phyloP scores from a whole-genome alignment of 2,888 invertebrate species.

The Adelphocoris suturalis region DNA sequence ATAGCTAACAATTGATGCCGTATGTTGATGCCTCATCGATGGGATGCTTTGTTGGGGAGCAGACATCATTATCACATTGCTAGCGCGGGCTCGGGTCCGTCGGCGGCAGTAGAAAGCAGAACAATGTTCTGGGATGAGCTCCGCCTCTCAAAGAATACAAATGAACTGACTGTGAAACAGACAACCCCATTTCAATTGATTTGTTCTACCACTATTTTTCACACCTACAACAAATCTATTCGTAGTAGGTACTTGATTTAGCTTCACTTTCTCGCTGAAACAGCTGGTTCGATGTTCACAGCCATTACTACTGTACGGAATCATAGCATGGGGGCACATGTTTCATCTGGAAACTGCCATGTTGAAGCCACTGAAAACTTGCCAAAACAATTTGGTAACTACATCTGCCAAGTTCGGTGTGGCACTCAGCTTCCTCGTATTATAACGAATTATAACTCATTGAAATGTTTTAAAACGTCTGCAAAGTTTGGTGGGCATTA shows the following conservation, averaged over 20 bases:
- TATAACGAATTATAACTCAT: too few relatives aligned
- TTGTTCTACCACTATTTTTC: constrained; percentile 19
- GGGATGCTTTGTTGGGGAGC: constrained; percentile 43
- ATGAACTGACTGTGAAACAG: constrained; percentile 24
- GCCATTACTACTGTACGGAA: too few relatives aligned
- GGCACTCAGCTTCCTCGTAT: too few relatives aligned
- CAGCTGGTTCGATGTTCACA: not conserved
- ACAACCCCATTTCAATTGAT: constrained; percentile 21
- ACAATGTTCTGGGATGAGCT: constrained; percentile 55
- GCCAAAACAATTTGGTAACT: too few relatives aligned
- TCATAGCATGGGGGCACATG: too few relatives aligned
- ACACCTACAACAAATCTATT: not conserved
- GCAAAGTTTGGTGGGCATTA: too few relatives aligned
- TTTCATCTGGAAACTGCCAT: too few relatives aligned
- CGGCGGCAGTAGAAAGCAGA: constrained; percentile 41
- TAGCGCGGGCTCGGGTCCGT: not conserved
- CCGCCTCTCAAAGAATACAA: constrained; percentile 45
- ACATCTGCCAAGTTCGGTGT: too few relatives aligned
- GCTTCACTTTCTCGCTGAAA: not conserved
- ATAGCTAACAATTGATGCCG: constrained; percentile 10
- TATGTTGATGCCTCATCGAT: constrained; percentile 13
- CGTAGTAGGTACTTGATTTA: not conserved
- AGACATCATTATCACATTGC: constrained; percentile 49
- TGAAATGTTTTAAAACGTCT: too few relatives aligned
- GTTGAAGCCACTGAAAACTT: too few relatives aligned